phyloP scores from a whole-genome alignment of 2,113 vertebrate genomes.

The Lepus timidus region DNA sequence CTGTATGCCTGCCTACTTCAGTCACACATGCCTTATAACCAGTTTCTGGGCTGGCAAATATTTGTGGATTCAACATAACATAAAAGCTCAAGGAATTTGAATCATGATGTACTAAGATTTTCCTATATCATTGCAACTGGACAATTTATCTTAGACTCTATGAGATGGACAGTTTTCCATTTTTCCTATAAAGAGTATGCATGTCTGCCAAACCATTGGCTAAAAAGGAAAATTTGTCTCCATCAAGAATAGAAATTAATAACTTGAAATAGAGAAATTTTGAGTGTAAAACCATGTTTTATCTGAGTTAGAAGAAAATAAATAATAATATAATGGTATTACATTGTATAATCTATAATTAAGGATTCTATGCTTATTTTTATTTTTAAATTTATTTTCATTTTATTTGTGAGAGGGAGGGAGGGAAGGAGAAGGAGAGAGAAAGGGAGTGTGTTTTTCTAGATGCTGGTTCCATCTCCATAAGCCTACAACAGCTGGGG shows the following conservation, averaged over 20 bases:
- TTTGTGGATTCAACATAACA: neutral
- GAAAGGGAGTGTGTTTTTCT: too few species aligned
- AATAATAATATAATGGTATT: neutral
- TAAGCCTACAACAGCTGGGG: too few species aligned
- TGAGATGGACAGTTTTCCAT: neutral
- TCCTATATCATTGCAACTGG: neutral
- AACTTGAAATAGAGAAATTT: slow-evolving; percentile 2
- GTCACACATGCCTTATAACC: too few species aligned
- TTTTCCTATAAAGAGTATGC: neutral
- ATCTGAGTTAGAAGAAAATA: neutral
- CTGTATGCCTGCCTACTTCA: too few species aligned
- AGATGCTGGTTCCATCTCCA: too few species aligned
- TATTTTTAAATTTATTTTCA: too few species aligned
- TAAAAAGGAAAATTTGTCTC: neutral
- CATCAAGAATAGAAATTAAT: neutral
- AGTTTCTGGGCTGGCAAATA: neutral
- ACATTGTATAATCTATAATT: neutral
- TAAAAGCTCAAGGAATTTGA: neutral
- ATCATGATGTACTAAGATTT: neutral
- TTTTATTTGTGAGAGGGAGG: too few species aligned
- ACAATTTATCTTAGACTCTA: neutral
- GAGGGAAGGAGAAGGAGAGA: too few species aligned
- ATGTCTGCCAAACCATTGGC: neutral
- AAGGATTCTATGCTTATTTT: too few species aligned
- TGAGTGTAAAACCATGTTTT: neutral